These are phyloP conservation scores for Melanotaenia maccullochi DNA, from an alignment of 2,797 vertebrate species.

Conservation along the genomic window DNA sequence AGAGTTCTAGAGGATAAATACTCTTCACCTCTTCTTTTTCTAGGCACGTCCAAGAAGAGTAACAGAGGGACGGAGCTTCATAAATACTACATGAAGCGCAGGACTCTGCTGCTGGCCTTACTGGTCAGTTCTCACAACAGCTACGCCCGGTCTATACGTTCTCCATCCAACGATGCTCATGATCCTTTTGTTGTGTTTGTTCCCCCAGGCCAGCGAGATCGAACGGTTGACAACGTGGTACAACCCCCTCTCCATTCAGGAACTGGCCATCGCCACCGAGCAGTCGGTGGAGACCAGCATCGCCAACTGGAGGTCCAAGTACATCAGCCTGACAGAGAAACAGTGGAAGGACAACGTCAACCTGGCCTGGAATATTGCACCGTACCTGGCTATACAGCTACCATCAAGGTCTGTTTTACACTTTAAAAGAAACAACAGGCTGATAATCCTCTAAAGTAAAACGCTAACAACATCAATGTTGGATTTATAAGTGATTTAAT, in stretches of 20 bases:
- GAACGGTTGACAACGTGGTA: slow-evolving; percentile 97
- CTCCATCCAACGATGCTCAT: not conserved
- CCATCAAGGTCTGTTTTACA: slow-evolving; percentile 83
- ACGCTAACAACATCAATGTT: too few relatives aligned
- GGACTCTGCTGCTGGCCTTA: slow-evolving; percentile 90
- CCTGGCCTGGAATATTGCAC: slow-evolving; percentile 95
- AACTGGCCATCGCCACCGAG: slow-evolving; percentile 89
- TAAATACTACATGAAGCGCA: slow-evolving; percentile 98
- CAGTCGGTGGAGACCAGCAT: slow-evolving; percentile 95
- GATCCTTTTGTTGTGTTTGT: too few relatives aligned
- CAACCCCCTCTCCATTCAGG: slow-evolving; percentile 94
- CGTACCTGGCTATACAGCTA: slow-evolving; percentile 93
- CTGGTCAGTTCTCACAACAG: slow-evolving; percentile 80
- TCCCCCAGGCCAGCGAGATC: slow-evolving; percentile 91
- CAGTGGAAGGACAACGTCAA: slow-evolving; percentile 99
- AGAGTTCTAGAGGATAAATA: not conserved
- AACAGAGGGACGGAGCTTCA: slow-evolving; percentile 96
- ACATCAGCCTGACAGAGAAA: slow-evolving; percentile 94
- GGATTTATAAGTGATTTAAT: too few relatives aligned
- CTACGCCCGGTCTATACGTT: not conserved
- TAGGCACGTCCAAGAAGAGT: slow-evolving; percentile 95
- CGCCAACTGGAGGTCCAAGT: slow-evolving; percentile 97
- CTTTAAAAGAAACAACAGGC: too few relatives aligned
- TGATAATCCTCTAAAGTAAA: too few relatives aligned
- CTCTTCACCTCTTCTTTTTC: not conserved